Percentiles rank a stretch among this genome's conserved stretches.
These are phyloP conservation scores for Achroia grisella DNA, from an alignment of 1,140 invertebrate species.

Conservation along the genomic window DNA sequence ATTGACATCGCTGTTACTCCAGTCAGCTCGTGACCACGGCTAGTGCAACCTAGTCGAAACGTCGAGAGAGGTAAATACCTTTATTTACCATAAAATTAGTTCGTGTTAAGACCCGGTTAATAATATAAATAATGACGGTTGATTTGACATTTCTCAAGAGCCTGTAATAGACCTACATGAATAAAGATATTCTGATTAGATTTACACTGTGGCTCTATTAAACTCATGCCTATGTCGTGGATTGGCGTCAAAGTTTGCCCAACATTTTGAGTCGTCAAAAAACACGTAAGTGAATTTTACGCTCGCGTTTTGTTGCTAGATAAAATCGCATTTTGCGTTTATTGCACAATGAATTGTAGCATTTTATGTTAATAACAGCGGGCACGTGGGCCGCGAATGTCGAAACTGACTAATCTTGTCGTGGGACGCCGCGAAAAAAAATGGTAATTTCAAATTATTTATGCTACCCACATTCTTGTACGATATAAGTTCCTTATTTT, in stretches of 20 bases:
- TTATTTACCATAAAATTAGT: no score
- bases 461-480: slow-evolving; percentile 50
- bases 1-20: no score
- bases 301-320: slow-evolving; percentile 43
- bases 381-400: slow-evolving; percentile 52
- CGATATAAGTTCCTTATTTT: slow-evolving; percentile 49
- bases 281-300: slow-evolving; percentile 32
- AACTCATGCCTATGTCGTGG: neutral
- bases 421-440: slow-evolving; percentile 56
- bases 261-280: slow-evolving; percentile 7
- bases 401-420: slow-evolving; percentile 65
- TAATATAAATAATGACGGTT: no score
- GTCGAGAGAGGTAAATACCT: no score
- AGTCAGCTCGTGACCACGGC: no score
- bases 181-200: no score
- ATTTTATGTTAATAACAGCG: slow-evolving; percentile 64
- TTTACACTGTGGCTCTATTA: no score
- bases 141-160: no score
- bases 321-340: slow-evolving; percentile 62
- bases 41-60: no score
- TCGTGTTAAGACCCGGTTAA: no score
- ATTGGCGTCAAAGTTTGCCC: slow-evolving; percentile 10
- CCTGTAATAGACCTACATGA: no score
- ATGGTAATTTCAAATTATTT: slow-evolving; percentile 70
- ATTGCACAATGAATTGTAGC: slow-evolving; percentile 64